Conservation (phyloP, 2,888 invertebrate species). For the Dilophus febrilis region DNA sequence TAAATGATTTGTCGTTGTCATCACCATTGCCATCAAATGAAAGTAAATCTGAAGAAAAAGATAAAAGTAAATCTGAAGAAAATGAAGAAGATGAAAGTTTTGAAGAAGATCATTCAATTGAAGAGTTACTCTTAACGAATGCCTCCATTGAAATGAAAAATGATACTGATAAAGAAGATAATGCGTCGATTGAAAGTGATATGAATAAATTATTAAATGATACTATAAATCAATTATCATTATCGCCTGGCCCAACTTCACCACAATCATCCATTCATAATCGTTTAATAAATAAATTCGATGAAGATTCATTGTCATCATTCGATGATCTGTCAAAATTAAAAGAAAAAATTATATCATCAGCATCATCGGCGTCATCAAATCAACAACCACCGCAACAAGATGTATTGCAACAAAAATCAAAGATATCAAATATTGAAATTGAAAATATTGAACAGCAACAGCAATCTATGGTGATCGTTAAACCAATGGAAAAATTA, state of each 20-base stretch:
- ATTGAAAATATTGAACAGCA: not conserved
- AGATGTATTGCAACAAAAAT: not conserved
- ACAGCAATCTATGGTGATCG: not conserved
- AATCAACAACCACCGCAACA: too few relatives aligned
- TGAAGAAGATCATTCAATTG: not conserved
- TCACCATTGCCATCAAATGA: not conserved
- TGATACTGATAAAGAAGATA: not conserved
- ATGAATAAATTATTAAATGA: not conserved
- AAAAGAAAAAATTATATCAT: not conserved
- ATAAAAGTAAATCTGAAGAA: not conserved
- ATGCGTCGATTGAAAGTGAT: not conserved
- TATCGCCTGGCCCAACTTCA: not conserved
- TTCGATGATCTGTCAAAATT: constrained; percentile 1
- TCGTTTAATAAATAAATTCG: too few relatives aligned
- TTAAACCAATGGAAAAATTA: constrained; percentile 27
- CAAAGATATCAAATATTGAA: too few relatives aligned
- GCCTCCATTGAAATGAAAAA: not conserved
- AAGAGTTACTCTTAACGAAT: not conserved
- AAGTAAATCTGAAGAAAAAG: constrained; percentile 5
- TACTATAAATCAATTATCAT: not conserved
- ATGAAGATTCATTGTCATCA: too few relatives aligned
- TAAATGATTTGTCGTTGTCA: too few relatives aligned
- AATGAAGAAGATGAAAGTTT: not conserved
- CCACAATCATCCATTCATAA: not conserved
- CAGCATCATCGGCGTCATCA: not conserved